A percentile compares a stretch with the other conserved stretches of the same genome.
These are phyloP conservation scores for Drosophila persimilis DNA, from an alignment of 1,140 invertebrate genomes.

Conservation along the genomic window DNA sequence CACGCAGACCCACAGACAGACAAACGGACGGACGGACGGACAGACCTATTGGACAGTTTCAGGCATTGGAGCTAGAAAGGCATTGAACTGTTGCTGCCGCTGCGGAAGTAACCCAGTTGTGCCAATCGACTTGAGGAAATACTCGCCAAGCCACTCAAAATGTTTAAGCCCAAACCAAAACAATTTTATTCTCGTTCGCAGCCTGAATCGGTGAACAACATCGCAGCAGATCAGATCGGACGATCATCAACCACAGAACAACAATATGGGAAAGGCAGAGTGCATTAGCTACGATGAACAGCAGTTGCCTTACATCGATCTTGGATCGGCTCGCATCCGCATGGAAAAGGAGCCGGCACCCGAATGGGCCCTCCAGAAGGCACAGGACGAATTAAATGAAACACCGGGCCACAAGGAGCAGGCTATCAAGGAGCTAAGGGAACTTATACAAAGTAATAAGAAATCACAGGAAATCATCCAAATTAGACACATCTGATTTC, in stretches of 20 bases:
- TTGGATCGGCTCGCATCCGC: constrained; percentile 83
- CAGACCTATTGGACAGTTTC: constrained; percentile 24
- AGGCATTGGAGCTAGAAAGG: constrained; percentile 59
- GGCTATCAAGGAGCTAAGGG: constrained; percentile 85
- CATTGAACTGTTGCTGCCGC: constrained; percentile 28
- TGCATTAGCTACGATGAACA: constrained; percentile 83
- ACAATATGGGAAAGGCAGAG: constrained; percentile 71
- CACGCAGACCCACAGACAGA: too few species aligned
- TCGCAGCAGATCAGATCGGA: constrained; percentile 6
- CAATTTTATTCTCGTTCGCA: constrained; percentile 70
- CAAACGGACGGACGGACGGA: too few species aligned
- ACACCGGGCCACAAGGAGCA: constrained; percentile 86
- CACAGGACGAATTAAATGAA: constrained; percentile 87
- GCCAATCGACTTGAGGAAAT: constrained; percentile 44
- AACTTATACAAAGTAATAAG: constrained; percentile 83
- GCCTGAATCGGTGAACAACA: constrained; percentile 55
- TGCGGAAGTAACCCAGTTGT: constrained; percentile 75
- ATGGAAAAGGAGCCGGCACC: constrained; percentile 84
- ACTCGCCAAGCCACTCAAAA: constrained; percentile 57
- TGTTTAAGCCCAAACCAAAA: constrained; percentile 27
- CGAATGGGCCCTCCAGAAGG: constrained; percentile 84
- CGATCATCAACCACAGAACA: constrained; percentile 2
- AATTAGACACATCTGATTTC: neutral
- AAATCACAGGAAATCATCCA: neutral
- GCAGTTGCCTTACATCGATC: constrained; percentile 84